Conservation (phyloP, 64 coral and sea anemone genomes). For the Stylophora pistillata region DNA sequence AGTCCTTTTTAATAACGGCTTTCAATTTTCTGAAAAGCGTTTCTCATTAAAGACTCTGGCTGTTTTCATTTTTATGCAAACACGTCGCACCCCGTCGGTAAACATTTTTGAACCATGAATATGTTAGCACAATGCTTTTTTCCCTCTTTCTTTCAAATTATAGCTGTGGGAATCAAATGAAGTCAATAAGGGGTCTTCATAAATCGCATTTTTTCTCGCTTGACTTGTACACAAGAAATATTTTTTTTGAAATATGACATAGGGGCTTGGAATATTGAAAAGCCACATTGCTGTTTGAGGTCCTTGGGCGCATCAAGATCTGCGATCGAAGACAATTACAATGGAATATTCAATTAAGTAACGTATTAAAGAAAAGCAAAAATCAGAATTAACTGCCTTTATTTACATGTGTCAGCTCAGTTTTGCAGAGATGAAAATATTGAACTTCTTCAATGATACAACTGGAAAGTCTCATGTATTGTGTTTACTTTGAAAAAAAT, state of each 20-base stretch:
- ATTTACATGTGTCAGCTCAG: not conserved
- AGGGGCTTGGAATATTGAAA: not conserved
- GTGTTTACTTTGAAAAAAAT: constrained; percentile 40
- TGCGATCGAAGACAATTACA: not conserved
- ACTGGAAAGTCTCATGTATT: not conserved
- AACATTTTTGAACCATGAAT: constrained; percentile 37
- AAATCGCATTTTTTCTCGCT: not conserved
- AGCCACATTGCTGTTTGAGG: not conserved
- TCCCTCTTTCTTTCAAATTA: constrained; percentile 1
- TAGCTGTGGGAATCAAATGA: not conserved
- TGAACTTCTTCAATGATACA: constrained; percentile 1
- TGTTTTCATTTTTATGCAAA: constrained; percentile 60
- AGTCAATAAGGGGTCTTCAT: not conserved
- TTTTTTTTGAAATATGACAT: not conserved
- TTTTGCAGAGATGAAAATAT: not conserved
- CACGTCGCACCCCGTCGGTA: constrained; percentile 23
- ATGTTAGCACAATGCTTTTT: constrained; percentile 8
- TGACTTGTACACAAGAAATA: not conserved
- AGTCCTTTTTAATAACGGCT: constrained; percentile 45
- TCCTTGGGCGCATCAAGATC: not conserved
- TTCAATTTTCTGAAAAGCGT: constrained; percentile 49
- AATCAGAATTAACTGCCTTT: not conserved
- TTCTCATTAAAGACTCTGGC: constrained; percentile 36
- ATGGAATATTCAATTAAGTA: not conserved
- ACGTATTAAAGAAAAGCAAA: not conserved